Conservation (phyloP, 2,113 vertebrate genomes). For the Loxodonta africana region DNA sequence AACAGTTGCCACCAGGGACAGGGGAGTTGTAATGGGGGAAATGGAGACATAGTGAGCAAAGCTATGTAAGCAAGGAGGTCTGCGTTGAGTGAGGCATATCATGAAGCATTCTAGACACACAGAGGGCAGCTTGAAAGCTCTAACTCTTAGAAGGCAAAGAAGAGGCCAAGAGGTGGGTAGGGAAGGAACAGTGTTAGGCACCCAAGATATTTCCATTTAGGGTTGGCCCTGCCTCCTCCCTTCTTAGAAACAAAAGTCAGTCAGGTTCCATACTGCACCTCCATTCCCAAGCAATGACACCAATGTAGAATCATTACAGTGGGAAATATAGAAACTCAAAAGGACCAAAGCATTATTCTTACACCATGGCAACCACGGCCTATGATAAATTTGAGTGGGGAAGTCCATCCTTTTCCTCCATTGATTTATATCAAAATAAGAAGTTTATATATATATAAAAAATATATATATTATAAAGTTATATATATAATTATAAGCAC, state of each 20-base stretch:
- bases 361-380: not conserved
- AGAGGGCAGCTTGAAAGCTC: not conserved
- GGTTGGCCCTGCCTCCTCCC: not conserved
- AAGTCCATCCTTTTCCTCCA: not conserved
- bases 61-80: not conserved
- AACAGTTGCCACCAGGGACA: not conserved
- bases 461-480: too few relatives aligned
- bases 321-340: not conserved
- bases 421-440: not conserved
- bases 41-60: not conserved
- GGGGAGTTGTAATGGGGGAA: not conserved
- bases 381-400: not conserved
- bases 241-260: not conserved
- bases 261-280: not conserved
- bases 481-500: not conserved
- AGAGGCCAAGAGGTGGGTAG: not conserved
- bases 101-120: not conserved
- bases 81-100: not conserved
- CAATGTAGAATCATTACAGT: not conserved
- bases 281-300: not conserved
- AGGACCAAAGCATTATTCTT: not conserved
- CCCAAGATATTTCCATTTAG: not conserved
- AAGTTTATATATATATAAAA: too few relatives aligned
- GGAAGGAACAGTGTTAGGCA: not conserved
- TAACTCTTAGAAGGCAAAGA: not conserved